Conservation (phyloP, 1,140 invertebrate species). For the Trichoplusia ni region DNA sequence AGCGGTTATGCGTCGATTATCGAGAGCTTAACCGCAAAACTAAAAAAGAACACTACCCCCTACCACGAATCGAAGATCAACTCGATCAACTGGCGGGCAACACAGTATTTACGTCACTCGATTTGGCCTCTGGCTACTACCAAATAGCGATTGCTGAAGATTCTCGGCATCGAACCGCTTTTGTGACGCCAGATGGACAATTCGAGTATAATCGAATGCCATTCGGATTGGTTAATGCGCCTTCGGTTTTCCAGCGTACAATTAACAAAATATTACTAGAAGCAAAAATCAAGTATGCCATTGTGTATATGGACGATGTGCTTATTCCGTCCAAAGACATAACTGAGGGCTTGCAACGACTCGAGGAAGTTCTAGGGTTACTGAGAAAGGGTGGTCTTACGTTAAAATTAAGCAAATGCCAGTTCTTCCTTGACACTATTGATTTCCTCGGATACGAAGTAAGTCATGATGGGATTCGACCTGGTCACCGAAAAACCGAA, state of each 20-base stretch:
- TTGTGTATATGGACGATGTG: conserved; percentile 31
- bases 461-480: conserved; percentile 24
- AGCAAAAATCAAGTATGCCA: conserved; percentile 14
- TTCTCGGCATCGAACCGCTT: conserved; percentile 37
- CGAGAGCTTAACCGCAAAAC: conserved; percentile 48
- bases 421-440: conserved; percentile 32
- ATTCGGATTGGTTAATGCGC: conserved; percentile 11
- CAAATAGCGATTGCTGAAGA: conserved; percentile 49
- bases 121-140: conserved; percentile 40
- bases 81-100: conserved; percentile 60
- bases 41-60: conserved; percentile 46
- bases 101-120: conserved; percentile 32
- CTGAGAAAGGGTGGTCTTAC: conserved; percentile 13
- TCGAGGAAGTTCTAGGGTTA: conserved; percentile 33
- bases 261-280: conserved; percentile 36
- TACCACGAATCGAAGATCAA: conserved; percentile 56
- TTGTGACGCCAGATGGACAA: conserved; percentile 37
- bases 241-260: conserved; percentile 37
- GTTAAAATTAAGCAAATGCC: conserved; percentile 34
- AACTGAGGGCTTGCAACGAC: background rate
- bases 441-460: conserved; percentile 37
- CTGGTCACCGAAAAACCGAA: conserved; percentile 16
- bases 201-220: conserved; percentile 17
- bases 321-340: conserved; percentile 3
- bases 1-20: conserved; percentile 53